Conservation (phyloP, 2,888 invertebrate species). For the Tetropium fuscum region DNA sequence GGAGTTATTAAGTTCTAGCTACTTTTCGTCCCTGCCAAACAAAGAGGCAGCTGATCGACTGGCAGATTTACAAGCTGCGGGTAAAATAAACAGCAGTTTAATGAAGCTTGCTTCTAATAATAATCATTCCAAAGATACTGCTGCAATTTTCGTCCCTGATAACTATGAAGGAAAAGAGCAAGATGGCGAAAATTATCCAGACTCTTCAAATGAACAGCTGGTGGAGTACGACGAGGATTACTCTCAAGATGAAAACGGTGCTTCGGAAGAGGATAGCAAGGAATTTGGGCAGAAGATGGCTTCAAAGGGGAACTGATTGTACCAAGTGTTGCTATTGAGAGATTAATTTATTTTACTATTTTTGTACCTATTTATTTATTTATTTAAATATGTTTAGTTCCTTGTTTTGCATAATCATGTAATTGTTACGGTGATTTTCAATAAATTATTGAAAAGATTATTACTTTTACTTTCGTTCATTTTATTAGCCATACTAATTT, state of each 20-base stretch:
- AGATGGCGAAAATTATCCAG: constrained; percentile 29
- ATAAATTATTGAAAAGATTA: too few relatives aligned
- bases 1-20: constrained; percentile 63
- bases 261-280: constrained; percentile 25
- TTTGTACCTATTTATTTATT: constrained; percentile 14
- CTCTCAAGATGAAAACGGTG: constrained; percentile 38
- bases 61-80: constrained; percentile 71
- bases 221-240: constrained; percentile 53
- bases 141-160: constrained; percentile 70
- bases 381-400: constrained; percentile 24
- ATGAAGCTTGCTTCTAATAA: constrained; percentile 58
- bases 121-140: constrained; percentile 65
- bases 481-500: too few relatives aligned
- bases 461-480: too few relatives aligned
- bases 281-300: constrained; percentile 52
- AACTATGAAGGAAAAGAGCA: constrained; percentile 38
- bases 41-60: constrained; percentile 73
- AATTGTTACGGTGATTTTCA: too few relatives aligned
- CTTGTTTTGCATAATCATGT: constrained; percentile 21
- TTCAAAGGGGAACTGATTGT: constrained; percentile 40
- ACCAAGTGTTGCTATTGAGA: background rate
- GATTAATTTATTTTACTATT: constrained; percentile 10
- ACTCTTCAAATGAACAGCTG: constrained; percentile 30
- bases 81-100: constrained; percentile 66
- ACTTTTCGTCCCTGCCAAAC: constrained; percentile 73